phyloP scores from a whole-genome alignment of 2,888 invertebrate genomes.

The Erebia epiphron region DNA sequence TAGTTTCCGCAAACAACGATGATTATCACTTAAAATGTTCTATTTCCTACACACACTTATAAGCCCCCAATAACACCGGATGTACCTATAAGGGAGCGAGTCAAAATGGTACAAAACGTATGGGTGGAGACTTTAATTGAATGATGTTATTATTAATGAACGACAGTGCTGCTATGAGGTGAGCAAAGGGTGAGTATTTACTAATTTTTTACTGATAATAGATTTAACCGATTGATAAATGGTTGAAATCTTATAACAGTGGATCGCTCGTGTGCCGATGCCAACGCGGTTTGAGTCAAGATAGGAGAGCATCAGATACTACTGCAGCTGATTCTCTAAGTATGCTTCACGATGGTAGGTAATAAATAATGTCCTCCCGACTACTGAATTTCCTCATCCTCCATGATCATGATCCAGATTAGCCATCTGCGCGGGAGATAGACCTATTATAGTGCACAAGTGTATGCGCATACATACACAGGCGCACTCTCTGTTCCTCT shows the following conservation, averaged over 20 bases:
- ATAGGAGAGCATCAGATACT: neutral
- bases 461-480: too few relatives aligned
- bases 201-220: neutral
- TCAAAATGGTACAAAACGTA: constrained; percentile 72
- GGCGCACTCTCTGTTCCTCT: too few relatives aligned
- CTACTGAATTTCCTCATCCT: too few relatives aligned
- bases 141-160: constrained; percentile 62
- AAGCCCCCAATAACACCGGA: constrained; percentile 49
- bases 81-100: constrained; percentile 52
- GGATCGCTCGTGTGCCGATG: neutral
- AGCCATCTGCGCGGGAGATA: too few relatives aligned
- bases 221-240: neutral
- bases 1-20: neutral
- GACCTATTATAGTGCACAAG: too few relatives aligned
- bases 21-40: neutral
- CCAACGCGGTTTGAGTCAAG: neutral
- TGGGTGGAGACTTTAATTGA: constrained; percentile 68
- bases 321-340: neutral
- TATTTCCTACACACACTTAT: neutral
- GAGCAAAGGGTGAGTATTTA: neutral
- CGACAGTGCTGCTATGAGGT: neutral
- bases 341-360: neutral
- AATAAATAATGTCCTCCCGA: too few relatives aligned
- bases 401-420: too few relatives aligned
- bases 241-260: neutral